Base-by-base conservation (phyloP, 2,888 invertebrate genomes). In the Xestobium rufovillosum region DNA sequence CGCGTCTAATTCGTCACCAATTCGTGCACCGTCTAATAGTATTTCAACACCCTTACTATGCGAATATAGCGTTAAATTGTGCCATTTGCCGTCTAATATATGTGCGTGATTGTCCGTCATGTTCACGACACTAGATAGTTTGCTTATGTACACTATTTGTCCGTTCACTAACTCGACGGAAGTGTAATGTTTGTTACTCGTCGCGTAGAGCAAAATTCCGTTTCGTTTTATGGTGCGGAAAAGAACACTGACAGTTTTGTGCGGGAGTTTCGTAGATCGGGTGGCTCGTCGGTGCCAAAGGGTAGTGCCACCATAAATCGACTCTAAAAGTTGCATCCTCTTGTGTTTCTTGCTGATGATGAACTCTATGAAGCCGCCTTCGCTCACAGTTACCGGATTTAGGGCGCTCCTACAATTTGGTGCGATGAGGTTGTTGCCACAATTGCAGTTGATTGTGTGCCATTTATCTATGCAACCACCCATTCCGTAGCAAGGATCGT, bases 131-230 rank as follows among this genome's bases (percentile, higher is more conserved):
- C 78, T 74, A 35, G 83, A 82, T 50, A 87, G 76, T 57, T 82
- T 78, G 2, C 91, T 90, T 16, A 78, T 79, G 56, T 91, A 92
- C 19, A 78, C 71, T 16, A 92, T 67, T 55, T 80, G 80, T 2
- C 90, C 89, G 43, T 77, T 75, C 26, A 76, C 67, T 13, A 92
- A 61, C 67, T 90, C 85, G 39, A 92, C 70, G 2, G 85, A 73
- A 2, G 91, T 90, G 56, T 80, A 90, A 61, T 90, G 86, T 58
- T 85, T 85, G 55, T 88, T 86, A 23, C 87, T 89, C 1, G 86
- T 84, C 2, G 90, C 80, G 59, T 85, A 88, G 49, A 94, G 72
- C n/a, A 96, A 66, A 16, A 91, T 68, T 2, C 91, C 94, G 53
- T 84, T 77, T 27, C 73, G 70, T 56, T 78, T 77, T 11, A 80